Conservation (phyloP, 1,140 invertebrate genomes). For the Musca domestica region DNA sequence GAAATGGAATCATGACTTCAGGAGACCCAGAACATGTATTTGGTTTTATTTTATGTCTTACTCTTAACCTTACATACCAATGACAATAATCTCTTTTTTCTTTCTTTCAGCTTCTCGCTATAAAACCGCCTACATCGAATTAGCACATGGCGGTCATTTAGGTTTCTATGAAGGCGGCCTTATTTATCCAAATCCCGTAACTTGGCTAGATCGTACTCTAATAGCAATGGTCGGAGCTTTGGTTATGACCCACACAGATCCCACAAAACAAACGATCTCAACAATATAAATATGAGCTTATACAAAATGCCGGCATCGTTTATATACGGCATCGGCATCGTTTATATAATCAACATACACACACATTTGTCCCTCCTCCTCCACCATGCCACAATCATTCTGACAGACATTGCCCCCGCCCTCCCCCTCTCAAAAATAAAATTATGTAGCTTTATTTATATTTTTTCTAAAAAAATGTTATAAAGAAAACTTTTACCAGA, state of each 20-base stretch:
- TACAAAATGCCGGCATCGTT: background rate
- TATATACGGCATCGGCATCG: too few relatives aligned
- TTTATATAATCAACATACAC: background rate
- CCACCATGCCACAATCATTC: background rate
- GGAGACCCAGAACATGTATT: too few relatives aligned
- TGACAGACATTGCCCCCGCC: too few relatives aligned
- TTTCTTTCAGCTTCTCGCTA: conserved; percentile 63
- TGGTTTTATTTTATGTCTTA: conserved; percentile 1
- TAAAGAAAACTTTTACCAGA: background rate
- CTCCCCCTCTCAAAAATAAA: too few relatives aligned
- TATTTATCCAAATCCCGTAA: conserved; percentile 80
- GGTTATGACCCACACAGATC: conserved; percentile 42
- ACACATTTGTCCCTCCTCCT: background rate
- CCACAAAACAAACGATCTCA: conserved; percentile 24
- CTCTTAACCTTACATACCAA: conserved; percentile 13
- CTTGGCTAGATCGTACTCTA: conserved; percentile 84
- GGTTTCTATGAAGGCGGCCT: conserved; percentile 89
- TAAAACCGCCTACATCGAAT: conserved; percentile 72
- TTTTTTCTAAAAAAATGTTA: background rate
- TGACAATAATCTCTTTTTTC: conserved; percentile 18
- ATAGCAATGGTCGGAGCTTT: conserved; percentile 72
- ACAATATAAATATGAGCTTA: conserved; percentile 10
- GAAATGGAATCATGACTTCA: too few relatives aligned
- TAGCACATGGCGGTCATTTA: conserved; percentile 87
- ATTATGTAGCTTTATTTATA: background rate